Base-by-base conservation (phyloP, 2,797 vertebrate species). In the Pampus argenteus region DNA sequence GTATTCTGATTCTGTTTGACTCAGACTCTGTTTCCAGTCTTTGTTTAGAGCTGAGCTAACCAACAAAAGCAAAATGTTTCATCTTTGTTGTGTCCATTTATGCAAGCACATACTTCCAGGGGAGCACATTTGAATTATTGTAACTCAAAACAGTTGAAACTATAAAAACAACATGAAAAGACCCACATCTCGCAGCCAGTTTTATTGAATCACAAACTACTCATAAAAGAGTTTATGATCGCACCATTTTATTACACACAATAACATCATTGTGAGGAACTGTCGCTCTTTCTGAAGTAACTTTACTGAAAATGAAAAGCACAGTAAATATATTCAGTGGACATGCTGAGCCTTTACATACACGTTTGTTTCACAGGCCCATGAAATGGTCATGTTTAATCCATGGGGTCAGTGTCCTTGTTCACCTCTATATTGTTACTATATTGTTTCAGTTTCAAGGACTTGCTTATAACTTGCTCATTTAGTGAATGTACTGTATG, bases 301-400 rank as follows among this genome's bases (percentile, higher is more conserved):
- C 0, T 36, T 22, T 5, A 36, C 42, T 60, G 28, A 50, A 59
- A 68, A 64, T 50, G 15, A 57, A 51, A 61, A 55, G 36, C 34
- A 68, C 36, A 68, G 22, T 61, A 3, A 40, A 42, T 29, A 7
- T 31, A 49, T 60, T 51, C 26, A 25, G 15, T 36, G 9, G 5
- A 44, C 38, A 26, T 69, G 56, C n/a, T 57, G 49, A 76, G 34
- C 25, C 42, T 23, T 70, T 34, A 55, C 28, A 67, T 42, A n/a
- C 29, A 13, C n/a, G 17, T 50, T 58, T 65, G 45, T 74, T 78
- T 76, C 38, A n/a, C 52, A 55, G 58, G 42, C 17, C 47, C 63
- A 22, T 15, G 4, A 68, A 79, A 64, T 9, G 2, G 0, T 64
- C 54, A 26, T 25, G 76, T 76, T 79, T 52, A 17, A 14, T 75